Evolutionary conservation across 2,113 vertebrate species (phyloP).

Genomic region (Drymodes brunneopygia): DNA sequence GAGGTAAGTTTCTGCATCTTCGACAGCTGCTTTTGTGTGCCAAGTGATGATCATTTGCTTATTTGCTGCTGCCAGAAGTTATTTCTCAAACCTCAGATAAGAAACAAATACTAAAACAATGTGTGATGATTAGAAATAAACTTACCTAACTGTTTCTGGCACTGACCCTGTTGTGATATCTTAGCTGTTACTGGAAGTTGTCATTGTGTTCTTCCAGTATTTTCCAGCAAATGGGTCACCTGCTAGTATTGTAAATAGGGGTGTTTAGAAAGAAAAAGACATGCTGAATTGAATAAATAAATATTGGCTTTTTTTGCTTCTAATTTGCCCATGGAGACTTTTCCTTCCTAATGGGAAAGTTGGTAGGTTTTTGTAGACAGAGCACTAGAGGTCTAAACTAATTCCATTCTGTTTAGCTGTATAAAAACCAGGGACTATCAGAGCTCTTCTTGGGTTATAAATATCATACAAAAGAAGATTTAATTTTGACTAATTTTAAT

Average conservation of each 20-base stretch:
- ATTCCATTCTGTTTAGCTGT: not conserved
- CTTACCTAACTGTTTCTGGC: not conserved
- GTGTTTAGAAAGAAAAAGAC: not conserved
- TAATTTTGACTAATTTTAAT: not conserved
- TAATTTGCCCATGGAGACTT: not conserved
- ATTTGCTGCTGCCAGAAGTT: not conserved
- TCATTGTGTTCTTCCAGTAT: not conserved
- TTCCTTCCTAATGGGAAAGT: not conserved
- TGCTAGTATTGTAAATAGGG: not conserved
- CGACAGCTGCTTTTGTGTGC: not conserved
- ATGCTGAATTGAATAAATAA: not conserved
- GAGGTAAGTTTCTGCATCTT: constrained; percentile 71
- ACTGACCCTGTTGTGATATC: not conserved
- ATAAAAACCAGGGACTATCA: not conserved
- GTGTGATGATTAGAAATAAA: not conserved
- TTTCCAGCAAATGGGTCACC: not conserved
- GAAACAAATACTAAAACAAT: not conserved
- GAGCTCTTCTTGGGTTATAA: not conserved
- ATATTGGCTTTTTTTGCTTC: not conserved
- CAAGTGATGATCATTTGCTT: not conserved
- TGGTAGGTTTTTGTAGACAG: not conserved
- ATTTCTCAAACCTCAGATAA: not conserved
- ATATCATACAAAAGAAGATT: not conserved
- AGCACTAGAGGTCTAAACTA: not conserved
- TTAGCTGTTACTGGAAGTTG: not conserved